Evolutionary conservation across 2,797 vertebrate genomes (phyloP).

Genomic region (Psittacula echo): DNA sequence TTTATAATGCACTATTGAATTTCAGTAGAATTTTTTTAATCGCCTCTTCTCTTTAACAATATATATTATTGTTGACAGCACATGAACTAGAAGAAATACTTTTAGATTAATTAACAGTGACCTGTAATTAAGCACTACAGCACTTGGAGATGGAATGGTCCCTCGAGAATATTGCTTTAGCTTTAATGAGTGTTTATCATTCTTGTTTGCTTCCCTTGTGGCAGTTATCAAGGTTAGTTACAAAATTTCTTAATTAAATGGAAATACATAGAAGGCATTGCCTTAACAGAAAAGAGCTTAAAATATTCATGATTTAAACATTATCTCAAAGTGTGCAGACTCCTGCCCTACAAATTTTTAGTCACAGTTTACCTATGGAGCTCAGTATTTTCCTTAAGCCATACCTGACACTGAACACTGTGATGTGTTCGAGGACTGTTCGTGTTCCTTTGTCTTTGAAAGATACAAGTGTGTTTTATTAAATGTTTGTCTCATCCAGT

Average conservation of each 20-base stretch:
- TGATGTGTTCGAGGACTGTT: neutral
- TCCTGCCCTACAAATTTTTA: neutral
- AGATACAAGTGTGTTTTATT: neutral
- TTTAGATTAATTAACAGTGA: conserved; percentile 75
- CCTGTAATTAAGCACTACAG: conserved; percentile 71
- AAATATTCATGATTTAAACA: conserved; percentile 18
- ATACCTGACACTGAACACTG: neutral
- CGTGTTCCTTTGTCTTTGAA: neutral
- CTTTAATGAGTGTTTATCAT: conserved; percentile 72
- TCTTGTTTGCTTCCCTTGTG: conserved; percentile 53
- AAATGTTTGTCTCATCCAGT: neutral
- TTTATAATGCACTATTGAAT: conserved; percentile 37
- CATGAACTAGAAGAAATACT: conserved; percentile 51
- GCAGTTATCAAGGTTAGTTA: conserved; percentile 60
- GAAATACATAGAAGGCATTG: neutral
- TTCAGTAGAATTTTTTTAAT: conserved; percentile 17
- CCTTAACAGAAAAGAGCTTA: conserved; percentile 25
- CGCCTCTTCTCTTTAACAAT: conserved; percentile 48
- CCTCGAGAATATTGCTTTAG: conserved; percentile 59
- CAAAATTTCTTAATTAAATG: conserved; percentile 59
- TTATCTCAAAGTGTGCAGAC: neutral
- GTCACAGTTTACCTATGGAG: neutral
- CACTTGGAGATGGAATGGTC: conserved; percentile 61
- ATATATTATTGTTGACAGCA: conserved; percentile 68
- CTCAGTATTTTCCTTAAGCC: neutral